Evolutionary conservation across 1,140 invertebrate genomes (phyloP).

Genomic region (Drosophila kikkawai): DNA sequence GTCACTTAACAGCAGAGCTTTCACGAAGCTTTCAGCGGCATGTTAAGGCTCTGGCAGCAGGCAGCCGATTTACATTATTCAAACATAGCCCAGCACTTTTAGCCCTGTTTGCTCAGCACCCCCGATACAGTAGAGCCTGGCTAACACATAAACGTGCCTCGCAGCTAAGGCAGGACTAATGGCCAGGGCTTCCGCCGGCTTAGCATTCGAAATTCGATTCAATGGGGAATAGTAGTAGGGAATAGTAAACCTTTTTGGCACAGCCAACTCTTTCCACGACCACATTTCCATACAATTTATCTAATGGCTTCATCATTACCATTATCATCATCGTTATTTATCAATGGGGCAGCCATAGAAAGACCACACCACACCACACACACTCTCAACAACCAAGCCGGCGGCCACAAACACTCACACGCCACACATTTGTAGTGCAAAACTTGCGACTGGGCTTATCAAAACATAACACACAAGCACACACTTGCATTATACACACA

Average conservation of each 20-base stretch:
- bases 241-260: not conserved
- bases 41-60: conserved; percentile 58
- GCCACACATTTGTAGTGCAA: conserved; percentile 28
- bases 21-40: conserved; percentile 71
- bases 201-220: conserved; percentile 3
- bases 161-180: conserved; percentile 2
- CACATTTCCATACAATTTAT: conserved; percentile 31
- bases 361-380: conserved; percentile 12
- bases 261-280: not conserved
- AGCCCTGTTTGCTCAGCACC: conserved; percentile 56
- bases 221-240: not conserved
- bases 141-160: conserved; percentile 1
- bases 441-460: conserved; percentile 62
- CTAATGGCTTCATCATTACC: conserved; percentile 34
- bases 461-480: conserved; percentile 68
- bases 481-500: conserved; percentile 9
- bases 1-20: conserved; percentile 71
- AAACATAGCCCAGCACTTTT: conserved; percentile 65
- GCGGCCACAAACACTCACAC: conserved; percentile 47
- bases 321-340: conserved; percentile 35
- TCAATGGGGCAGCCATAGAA: conserved; percentile 73
- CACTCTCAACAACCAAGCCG: conserved; percentile 21
- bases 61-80: conserved; percentile 73
- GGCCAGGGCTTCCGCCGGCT: conserved; percentile 7
- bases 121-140: conserved; percentile 20